Percentiles rank a stretch among this genome's conserved stretches.
These are phyloP conservation scores for Marmota flaviventris DNA, from an alignment of 2,113 vertebrate genomes.

Conservation along the genomic window DNA sequence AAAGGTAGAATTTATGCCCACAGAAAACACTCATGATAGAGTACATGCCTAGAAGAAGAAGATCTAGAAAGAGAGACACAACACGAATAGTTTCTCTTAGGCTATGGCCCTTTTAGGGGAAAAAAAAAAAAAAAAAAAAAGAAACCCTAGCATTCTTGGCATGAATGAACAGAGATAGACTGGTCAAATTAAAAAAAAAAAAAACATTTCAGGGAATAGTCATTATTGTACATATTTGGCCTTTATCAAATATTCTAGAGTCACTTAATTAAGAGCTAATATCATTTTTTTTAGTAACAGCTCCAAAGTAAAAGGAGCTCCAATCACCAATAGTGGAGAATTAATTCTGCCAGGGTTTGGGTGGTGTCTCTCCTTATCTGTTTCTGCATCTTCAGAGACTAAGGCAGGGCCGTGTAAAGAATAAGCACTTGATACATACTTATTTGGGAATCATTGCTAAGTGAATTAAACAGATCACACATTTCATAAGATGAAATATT, in stretches of 20 bases:
- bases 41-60: not conserved
- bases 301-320: not conserved
- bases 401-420: not conserved
- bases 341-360: not conserved
- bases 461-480: slow-evolving; percentile 31
- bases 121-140: not conserved
- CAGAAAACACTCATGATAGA: not conserved
- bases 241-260: not conserved
- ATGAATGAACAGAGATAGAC: not conserved
- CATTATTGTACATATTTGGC: too few relatives aligned
- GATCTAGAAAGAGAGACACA: not conserved
- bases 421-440: not conserved
- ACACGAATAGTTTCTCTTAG: not conserved
- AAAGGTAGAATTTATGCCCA: not conserved
- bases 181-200: not conserved
- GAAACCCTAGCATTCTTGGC: not conserved
- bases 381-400: slow-evolving; percentile 10
- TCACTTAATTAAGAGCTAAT: not conserved
- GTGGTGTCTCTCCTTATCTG: not conserved
- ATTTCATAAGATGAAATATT: slow-evolving; percentile 18
- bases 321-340: not conserved
- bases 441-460: slow-evolving; percentile 48
- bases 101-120: not conserved
- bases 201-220: too few relatives aligned
- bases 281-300: not conserved